These are phyloP conservation scores for Megalops cyprinoides DNA, from an alignment of 2,797 vertebrate genomes.

Conservation along the genomic window DNA sequence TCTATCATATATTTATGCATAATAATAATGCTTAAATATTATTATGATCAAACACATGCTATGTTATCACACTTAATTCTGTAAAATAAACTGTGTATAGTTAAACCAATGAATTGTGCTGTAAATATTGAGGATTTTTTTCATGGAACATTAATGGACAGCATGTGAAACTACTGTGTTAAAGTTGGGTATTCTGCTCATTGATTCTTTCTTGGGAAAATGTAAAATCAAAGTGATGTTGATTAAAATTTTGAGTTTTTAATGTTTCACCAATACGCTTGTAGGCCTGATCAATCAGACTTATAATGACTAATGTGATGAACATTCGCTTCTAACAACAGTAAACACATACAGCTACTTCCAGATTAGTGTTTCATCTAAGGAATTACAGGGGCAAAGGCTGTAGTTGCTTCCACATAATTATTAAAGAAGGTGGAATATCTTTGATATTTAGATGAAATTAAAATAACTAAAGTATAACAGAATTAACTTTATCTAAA, in stretches of 20 bases:
- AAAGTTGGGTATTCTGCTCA: slow-evolving; percentile 10
- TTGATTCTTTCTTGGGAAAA: slow-evolving; percentile 17
- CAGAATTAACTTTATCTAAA: background rate
- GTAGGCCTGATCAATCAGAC: slow-evolving; percentile 20
- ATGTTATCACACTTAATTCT: slow-evolving; percentile 18
- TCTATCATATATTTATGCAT: slow-evolving; percentile 17
- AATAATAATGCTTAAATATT: slow-evolving; percentile 20
- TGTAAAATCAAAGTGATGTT: slow-evolving; percentile 28
- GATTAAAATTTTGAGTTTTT: slow-evolving; percentile 21
- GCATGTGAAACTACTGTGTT: slow-evolving; percentile 4
- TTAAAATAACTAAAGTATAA: background rate
- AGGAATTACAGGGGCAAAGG: background rate
- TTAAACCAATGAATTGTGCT: slow-evolving; percentile 21
- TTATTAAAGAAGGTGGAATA: background rate
- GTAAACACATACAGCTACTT: slow-evolving; percentile 10
- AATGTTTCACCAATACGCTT: slow-evolving; percentile 31
- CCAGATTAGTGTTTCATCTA: background rate
- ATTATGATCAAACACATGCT: slow-evolving; percentile 21
- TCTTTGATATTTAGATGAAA: background rate
- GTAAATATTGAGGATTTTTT: slow-evolving; percentile 13
- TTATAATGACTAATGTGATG: slow-evolving; percentile 23
- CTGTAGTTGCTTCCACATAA: background rate
- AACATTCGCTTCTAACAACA: background rate
- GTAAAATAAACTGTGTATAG: slow-evolving; percentile 4
- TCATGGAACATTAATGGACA: slow-evolving; percentile 20